Evolutionary conservation across 1,140 invertebrate species (phyloP), one percentile per base, ranked within the genome.

Genomic region (Apocrypta bakeri): DNA sequence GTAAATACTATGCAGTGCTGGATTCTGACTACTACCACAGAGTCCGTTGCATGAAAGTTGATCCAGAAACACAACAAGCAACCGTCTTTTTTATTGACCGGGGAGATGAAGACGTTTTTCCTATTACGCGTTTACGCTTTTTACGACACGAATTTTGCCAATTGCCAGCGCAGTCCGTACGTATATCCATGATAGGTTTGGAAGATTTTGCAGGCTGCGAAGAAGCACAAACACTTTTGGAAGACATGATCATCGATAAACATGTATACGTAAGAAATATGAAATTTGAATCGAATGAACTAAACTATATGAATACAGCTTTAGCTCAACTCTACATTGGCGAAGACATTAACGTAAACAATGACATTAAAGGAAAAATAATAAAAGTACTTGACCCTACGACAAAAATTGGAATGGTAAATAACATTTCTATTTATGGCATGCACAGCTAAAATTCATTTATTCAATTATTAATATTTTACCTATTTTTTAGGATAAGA

Each of bases 21-120:
- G 88, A 93, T 3, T 92, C 94, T 0, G 92, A 94, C 2, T 91
- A 88, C 1, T 95, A 94, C 93, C 93, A 94, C 78, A 90, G 95
- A 73, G 94, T 94, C 0, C 92, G 93, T 74, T 93, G 94, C 9
- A 84, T 94, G 66, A 92, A 93, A 29, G 88, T 93, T 12, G 84
- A 91, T 68, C 42, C 79, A 0, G 75, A 91, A 2, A 88, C 90
- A 2, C 88, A 92, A 27, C 86, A 88, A 12, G 93, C 93, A 12
- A 89, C 90, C 1, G 93, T 94, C 72, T 94, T 94, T 63, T 93
- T 95, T 14, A 94, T 95, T 4, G 95, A 96, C 84, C 93, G 92
- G 72, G 95, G 95, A 2, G 94, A 95, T 82, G 93, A 93, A 76
- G 93, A 93, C 25, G 79, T 85, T 0, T 92, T 94, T 6, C 83